Evolutionary conservation across 2,797 vertebrate genomes (phyloP).

Genomic region (Poeciliopsis paucimaculata): DNA sequence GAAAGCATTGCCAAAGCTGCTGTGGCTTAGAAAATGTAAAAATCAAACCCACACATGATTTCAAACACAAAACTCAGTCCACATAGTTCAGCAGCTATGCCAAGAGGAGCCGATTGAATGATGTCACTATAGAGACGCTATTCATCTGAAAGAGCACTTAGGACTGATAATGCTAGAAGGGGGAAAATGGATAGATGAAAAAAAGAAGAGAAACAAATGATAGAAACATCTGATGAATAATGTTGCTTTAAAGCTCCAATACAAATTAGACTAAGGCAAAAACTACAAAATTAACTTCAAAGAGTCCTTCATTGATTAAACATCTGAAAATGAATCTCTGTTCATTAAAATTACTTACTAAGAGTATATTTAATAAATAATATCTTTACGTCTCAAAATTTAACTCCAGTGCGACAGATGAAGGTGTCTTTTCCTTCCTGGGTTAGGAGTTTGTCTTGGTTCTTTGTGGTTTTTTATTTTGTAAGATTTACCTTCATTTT

Average conservation of each 20-base stretch:
- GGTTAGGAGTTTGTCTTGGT: neutral
- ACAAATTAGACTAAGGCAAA: conserved; percentile 6
- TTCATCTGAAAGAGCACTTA: conserved; percentile 21
- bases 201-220: conserved; percentile 19
- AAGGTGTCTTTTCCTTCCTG: neutral
- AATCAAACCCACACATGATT: conserved; percentile 34
- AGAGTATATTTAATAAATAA: neutral
- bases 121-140: conserved; percentile 22
- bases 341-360: neutral
- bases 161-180: conserved; percentile 12
- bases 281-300: conserved; percentile 9
- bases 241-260: conserved; percentile 10
- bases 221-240: conserved; percentile 21
- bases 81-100: conserved; percentile 38
- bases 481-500: neutral
- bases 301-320: conserved; percentile 11
- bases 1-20: conserved; percentile 36
- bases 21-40: conserved; percentile 40
- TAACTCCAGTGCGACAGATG: neutral
- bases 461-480: neutral
- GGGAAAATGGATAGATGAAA: conserved; percentile 23
- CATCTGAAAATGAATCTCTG: neutral
- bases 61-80: conserved; percentile 41
- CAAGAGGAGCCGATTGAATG: conserved; percentile 27
- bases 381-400: neutral